A percentile compares a stretch with the other conserved stretches of the same genome.
Evolutionary conservation across 2,113 vertebrate species (phyloP).

Genomic region (Chauna torquata): DNA sequence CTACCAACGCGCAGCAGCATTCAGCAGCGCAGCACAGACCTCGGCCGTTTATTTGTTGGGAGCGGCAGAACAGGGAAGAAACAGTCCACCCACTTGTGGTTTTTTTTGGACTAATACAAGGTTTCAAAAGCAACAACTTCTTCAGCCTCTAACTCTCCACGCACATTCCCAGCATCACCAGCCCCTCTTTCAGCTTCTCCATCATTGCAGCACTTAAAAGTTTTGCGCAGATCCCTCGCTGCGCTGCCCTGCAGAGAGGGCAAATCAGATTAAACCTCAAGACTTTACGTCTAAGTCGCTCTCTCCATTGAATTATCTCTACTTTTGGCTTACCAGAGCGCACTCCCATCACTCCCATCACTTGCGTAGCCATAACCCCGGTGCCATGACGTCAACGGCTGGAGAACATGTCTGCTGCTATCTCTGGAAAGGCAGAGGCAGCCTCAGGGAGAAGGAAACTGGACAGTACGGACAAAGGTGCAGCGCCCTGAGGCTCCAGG

Average conservation of each 20-base stretch:
- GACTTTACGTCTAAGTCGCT: background rate
- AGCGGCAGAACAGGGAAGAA: background rate
- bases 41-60: background rate
- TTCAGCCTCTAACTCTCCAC: background rate
- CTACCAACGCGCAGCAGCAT: background rate
- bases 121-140: background rate
- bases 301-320: slow-evolving; percentile 22
- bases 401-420: background rate
- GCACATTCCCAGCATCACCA: background rate
- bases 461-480: accelerated
- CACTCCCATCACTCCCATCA: accelerated
- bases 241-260: background rate
- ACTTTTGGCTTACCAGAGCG: background rate
- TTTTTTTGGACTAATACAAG: background rate
- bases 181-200: background rate
- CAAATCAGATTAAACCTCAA: slow-evolving; percentile 37
- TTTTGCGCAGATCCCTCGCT: background rate
- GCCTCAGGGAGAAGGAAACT: accelerated
- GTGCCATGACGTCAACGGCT: background rate
- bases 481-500: too few species aligned
- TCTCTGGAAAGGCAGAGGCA: background rate
- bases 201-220: background rate
- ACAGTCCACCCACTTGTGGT: background rate
- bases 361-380: background rate
- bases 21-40: background rate